Evolutionary conservation across 2,888 invertebrate genomes (phyloP), one percentile per base, ranked within the genome.

Genomic region (Hecatera dysodea): DNA sequence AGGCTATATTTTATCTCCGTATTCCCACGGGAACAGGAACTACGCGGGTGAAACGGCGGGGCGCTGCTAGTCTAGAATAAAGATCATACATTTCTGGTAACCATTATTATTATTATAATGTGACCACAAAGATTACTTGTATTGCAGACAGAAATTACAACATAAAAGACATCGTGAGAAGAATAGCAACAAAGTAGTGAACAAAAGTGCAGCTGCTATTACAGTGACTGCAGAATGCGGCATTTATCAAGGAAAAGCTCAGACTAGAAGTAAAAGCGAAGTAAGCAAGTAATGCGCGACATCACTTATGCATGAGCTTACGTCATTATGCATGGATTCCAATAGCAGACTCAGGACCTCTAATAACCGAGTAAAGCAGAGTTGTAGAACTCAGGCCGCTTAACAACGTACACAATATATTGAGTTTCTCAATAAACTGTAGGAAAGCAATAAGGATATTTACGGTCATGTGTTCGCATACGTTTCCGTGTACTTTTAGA

Each of bases 221-320:
- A 86, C 84, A 86, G 78, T 81, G 85, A 84, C 82, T 85, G 77
- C 67, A 85, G 83, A 88, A 89, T 88, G 84, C 74, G 78, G 83
- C 78, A 85, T 86, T 85, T 84, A 86, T 84, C 86, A 81, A 86
- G 87, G 82, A 89, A 90, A 89, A 87, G 81, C 85, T 88, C 78
- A 79, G 88, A 88, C 87, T 91, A 88, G 88, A 91, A 87, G 90
- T 87, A 90, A 90, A 90, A 89, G 85, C 89, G 86, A 89, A 85
- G 88, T 86, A 84, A 81, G 86, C 84, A 86, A 89, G 90, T 90
- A 90, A 91, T 90, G 90, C 86, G 89, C 90, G 89, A 89, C 90
- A 91, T 92, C 91, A 90, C 88, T 90, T 93, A 94, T 94, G 93
- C 90, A 94, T 93, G 93, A 93, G 91, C 85, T 85, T 90, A 89